phyloP scores from a whole-genome alignment of 2,888 invertebrate genomes.

The Dicyrtomina minuta region DNA sequence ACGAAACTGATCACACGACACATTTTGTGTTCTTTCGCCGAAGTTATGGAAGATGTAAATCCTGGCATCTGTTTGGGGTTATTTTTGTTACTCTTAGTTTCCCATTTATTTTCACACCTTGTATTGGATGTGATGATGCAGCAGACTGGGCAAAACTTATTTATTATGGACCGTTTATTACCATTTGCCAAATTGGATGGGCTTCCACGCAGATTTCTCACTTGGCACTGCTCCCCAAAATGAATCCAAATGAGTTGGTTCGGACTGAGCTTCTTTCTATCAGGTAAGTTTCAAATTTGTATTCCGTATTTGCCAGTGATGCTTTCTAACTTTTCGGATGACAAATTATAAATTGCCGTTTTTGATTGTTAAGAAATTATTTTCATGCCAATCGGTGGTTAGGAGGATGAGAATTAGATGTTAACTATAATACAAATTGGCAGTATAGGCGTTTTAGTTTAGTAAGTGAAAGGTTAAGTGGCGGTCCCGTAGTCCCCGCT shows the following conservation, averaged over 20 bases:
- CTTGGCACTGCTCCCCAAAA: slow-evolving; percentile 80
- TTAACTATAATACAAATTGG: too few species aligned
- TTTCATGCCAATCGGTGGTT: too few species aligned
- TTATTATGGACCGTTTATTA: slow-evolving; percentile 74
- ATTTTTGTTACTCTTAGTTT: slow-evolving; percentile 74
- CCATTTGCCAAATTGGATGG: slow-evolving; percentile 84
- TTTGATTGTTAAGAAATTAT: not conserved
- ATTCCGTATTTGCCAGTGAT: too few species aligned
- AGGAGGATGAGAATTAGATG: too few species aligned
- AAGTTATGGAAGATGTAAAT: slow-evolving; percentile 75
- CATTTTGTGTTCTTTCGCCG: slow-evolving; percentile 65
- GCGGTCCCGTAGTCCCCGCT: too few species aligned
- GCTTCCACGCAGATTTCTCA: slow-evolving; percentile 89
- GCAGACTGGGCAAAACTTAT: slow-evolving; percentile 67
- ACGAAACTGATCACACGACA: slow-evolving; percentile 74
- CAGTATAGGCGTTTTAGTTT: too few species aligned
- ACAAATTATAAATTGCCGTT: too few species aligned
- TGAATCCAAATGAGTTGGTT: slow-evolving; percentile 73
- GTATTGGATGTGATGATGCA: slow-evolving; percentile 66
- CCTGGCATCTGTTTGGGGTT: slow-evolving; percentile 87
- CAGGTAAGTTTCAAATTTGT: slow-evolving; percentile 61
- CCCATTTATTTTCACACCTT: slow-evolving; percentile 82
- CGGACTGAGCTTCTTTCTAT: slow-evolving; percentile 75
- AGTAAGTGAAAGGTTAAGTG: too few species aligned
- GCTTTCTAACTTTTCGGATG: not conserved